These are phyloP conservation scores for Bos indicus DNA, from an alignment of 2,113 vertebrate species.

Conservation along the genomic window DNA sequence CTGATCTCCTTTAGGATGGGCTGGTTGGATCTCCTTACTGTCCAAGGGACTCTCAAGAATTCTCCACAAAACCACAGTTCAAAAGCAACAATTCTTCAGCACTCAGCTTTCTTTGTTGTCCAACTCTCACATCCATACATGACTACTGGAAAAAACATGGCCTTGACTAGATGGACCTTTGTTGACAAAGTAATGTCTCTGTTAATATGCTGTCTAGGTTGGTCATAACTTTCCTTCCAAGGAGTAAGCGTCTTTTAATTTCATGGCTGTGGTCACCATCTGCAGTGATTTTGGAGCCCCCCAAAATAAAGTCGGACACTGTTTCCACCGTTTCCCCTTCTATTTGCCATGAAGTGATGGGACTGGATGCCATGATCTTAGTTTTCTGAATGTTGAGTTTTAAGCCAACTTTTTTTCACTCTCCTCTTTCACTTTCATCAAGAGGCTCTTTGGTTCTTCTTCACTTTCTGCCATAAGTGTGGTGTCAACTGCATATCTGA, in stretches of 20 bases:
- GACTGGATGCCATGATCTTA: background rate
- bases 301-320: background rate
- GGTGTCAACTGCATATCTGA: background rate
- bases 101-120: fast-evolving
- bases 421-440: background rate
- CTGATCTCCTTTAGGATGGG: no score
- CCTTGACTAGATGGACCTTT: background rate
- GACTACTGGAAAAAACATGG: background rate
- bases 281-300: background rate
- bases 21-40: no score
- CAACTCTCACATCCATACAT: background rate
- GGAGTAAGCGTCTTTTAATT: background rate
- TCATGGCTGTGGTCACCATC: background rate
- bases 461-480: background rate
- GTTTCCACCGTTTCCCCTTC: background rate
- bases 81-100: background rate
- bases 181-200: background rate
- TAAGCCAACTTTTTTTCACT: background rate
- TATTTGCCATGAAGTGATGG: background rate
- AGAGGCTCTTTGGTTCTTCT: background rate
- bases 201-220: background rate
- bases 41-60: no score
- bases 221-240: background rate
- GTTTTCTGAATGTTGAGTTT: background rate
- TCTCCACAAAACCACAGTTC: background rate